These are phyloP conservation scores for Andrena hattorfiana DNA, from an alignment of 2,888 invertebrate genomes.

Conservation along the genomic window DNA sequence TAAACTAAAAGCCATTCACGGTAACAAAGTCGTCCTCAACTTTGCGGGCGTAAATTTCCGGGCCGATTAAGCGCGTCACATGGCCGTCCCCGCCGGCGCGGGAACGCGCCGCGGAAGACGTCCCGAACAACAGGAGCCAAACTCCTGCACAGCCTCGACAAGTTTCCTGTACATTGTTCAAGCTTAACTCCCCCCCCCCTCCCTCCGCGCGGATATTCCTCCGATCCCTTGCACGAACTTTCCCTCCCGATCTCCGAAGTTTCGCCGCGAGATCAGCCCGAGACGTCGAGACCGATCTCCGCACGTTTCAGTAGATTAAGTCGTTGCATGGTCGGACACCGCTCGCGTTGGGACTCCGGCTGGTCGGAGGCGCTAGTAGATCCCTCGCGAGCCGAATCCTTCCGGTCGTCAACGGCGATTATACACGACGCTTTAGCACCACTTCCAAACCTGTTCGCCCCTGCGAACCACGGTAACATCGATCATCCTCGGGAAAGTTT, in stretches of 20 bases:
- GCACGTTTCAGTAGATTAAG: slow-evolving; percentile 37
- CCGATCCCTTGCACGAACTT: slow-evolving; percentile 8
- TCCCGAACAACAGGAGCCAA: neutral
- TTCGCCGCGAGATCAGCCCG: neutral
- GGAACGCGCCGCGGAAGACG: neutral
- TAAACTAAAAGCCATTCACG: slow-evolving; percentile 19
- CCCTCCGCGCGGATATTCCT: slow-evolving; percentile 13
- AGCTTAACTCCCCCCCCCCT: neutral
- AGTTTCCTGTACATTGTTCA: neutral
- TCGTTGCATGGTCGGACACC: slow-evolving; percentile 40
- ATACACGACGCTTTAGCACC: neutral
- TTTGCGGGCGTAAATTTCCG: slow-evolving; percentile 11
- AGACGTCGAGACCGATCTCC: neutral
- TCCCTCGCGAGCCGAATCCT: neutral
- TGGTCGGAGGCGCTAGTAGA: neutral
- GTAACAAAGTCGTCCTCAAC: neutral
- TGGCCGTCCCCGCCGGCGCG: neutral
- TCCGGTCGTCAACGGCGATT: neutral
- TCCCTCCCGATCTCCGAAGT: neutral
- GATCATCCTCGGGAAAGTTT: no score
- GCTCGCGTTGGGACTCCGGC: neutral
- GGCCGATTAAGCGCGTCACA: slow-evolving; percentile 36
- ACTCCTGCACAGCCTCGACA: neutral
- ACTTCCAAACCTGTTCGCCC: neutral
- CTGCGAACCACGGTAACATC: neutral